Base-by-base conservation (phyloP, 2,888 invertebrate species). In the Blastobasis adustella region DNA sequence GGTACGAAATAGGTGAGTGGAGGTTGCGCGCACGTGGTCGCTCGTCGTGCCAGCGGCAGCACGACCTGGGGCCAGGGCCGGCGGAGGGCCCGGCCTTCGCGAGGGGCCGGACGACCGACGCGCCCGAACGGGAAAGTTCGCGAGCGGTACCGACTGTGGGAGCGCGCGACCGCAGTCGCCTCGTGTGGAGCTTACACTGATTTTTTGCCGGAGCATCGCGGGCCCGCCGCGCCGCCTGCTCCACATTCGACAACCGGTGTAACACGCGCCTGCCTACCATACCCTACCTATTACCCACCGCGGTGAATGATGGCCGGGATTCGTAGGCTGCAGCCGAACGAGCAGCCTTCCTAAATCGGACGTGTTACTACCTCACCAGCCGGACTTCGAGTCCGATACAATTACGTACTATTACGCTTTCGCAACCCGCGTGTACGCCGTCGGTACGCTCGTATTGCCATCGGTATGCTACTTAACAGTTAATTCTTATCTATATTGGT, bases 191-290 rank as follows among this genome's bases (percentile, higher is more conserved):
- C 83, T 84, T 85, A 87, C 83, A 88, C 87, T 88, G 87, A 86
- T 86, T 88, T 86, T 87, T 86, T 82, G 84, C 80, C 58, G 82
- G 72, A 87, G 87, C 85, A 87, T 87, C 73, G 72, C 60, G 66
- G 5, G 5, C n/a, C 42, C 42, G 9, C 42, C 63, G 60, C 65
- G 69, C 71, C 67, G 76, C 75, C 66, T 86, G 87, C 86, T 87
- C 87, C 72, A 88, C 83, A 87, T 87, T 84, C 79, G 79, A 72
- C 76, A 82, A 83, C 85, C 84, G 82, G 86, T 85, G 85, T 78
- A 76, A 76, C 76, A 79, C 79, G 72, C 74, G 69, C 69, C 23
- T 23, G 23, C 23, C 23, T 69, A 71, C 71, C 60, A 67, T 65
- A 71, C 66, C 62, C 65, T 60, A 66, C 23, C 65, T 73, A 74